Base-by-base conservation (phyloP, 2,113 vertebrate genomes). In the Perca flavescens region DNA sequence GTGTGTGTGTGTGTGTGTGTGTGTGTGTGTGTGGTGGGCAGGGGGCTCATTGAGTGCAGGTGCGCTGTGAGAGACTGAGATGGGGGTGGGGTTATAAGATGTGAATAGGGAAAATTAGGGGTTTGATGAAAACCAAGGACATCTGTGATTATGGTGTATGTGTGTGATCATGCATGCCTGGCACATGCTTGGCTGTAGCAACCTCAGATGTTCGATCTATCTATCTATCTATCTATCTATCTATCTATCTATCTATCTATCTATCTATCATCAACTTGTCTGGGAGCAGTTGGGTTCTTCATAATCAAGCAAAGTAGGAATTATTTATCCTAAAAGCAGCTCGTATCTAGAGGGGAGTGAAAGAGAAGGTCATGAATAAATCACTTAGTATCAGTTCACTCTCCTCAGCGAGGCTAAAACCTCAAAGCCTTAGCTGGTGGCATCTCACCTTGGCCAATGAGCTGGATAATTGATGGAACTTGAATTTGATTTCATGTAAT, bases 1-100 rank as follows among this genome's bases (percentile, higher is more conserved):
- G 49, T 10, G 8, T 28, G 43, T 19, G 58, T 57, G 50, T 47
- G 77, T 57, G 58, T 60, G 82, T 31, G 68, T 49, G 62, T 54
- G 31, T 57, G 50, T 64, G 34, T 57, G 71, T 53, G 43, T 36
- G 61, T 64, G 57, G 70, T 74, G 82, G 74, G 76, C 50, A 85
- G 76, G 84, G 79, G 74, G 68, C 88, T 91, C 90, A 93, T 92
- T 93, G 91, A 88, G 76, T 87, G 89, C 91, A 93, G 92, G 91
- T 94, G 93, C 54, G 72, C 78, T 72, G 56, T 77, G 21, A 83
- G 74, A 65, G 77, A 74, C 66, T 82, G 60, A 88, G 57, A 46
- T 19, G 86, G 77, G 82, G 90, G 86, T 11, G 74, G 77, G 66
- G 77, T 74, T 74, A 72, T 83, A 86, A 89, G 80, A 91, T 60